These are phyloP conservation scores for Hepsetus odoe DNA, from an alignment of 2,113 vertebrate species.

Conservation along the genomic window DNA sequence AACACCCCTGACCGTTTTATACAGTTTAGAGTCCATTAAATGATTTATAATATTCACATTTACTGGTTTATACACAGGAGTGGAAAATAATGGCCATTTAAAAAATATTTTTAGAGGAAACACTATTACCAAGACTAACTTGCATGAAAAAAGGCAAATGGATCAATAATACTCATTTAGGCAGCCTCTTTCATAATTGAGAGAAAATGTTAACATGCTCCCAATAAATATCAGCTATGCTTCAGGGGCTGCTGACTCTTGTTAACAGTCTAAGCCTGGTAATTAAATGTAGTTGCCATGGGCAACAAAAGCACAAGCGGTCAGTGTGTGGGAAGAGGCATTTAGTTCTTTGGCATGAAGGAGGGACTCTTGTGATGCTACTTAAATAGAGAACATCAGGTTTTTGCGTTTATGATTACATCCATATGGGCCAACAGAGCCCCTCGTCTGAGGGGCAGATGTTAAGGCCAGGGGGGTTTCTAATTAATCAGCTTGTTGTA, in stretches of 20 bases:
- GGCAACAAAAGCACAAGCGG: conserved; percentile 16
- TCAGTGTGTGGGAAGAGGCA: conserved; percentile 1
- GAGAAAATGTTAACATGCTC: conserved; percentile 10
- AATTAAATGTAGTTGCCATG: conserved; percentile 30
- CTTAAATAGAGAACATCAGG: conserved; percentile 13
- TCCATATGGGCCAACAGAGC: conserved; percentile 8
- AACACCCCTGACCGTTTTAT: not conserved
- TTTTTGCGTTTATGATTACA: not conserved
- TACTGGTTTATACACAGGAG: not conserved
- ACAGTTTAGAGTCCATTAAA: not conserved
- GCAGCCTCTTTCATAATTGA: not conserved
- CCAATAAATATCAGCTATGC: conserved; percentile 7
- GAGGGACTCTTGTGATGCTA: not conserved
- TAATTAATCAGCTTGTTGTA: conserved; percentile 18
- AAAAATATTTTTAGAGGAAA: not conserved
- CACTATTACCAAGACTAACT: not conserved
- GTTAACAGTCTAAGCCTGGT: not conserved
- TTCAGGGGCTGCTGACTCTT: conserved; percentile 10
- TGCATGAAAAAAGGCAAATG: not conserved
- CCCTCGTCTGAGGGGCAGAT: conserved; percentile 5
- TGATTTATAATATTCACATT: not conserved
- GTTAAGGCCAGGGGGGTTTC: conserved; percentile 22
- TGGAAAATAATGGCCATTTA: not conserved
- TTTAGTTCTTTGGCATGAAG: not conserved
- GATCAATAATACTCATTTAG: conserved; percentile 18